Base-by-base conservation (phyloP, 1,140 invertebrate genomes). In the Trichonephila clavata region DNA sequence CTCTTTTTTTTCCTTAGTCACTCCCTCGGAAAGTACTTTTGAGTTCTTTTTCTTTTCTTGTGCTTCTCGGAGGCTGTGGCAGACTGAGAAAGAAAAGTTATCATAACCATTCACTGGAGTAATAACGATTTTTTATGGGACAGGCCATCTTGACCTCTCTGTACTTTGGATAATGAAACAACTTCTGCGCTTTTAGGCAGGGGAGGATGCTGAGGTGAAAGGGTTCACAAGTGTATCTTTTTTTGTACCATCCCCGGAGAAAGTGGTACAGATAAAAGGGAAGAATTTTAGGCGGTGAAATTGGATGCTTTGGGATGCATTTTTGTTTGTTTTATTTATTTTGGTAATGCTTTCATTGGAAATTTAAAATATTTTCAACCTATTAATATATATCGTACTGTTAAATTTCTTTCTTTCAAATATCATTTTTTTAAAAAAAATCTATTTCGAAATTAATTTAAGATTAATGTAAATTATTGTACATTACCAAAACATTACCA, bases 141-240 rank as follows among this genome's bases (percentile, higher is more conserved):
- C 68, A 16, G 18, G 16, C 10, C 63, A 80, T 90, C 68, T 90
- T 90, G 88, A 90, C 71, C 88, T 77, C 43, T 3, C 24, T 59
- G 43, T 81, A 90, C 63, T 90, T 81, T 6, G 32, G n/a, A 39
- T 90, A 68, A 90, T 90, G 71, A 77, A 60, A 90, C 68, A 90
- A 60, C 88, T 80, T 80, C 16, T 80, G 71, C 8, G 39, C 61
- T 68, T 50, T 83, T 83, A 10, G 21, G 50, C 3, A 21, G 80
- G 21, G 14, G 50, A 81, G 32, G 20, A 6, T 63, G 61, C 50
- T 50, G 71, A 57, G 50, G 18, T 8, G 77, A 16, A 3, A 24
- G n/a, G 63, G n/a, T 63, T 43, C 32, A 50, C 43, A 81, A 39
- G 16, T 14, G 77, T 39, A 39, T 81, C 77, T 21, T 81, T 21